A percentile compares a stretch with the other conserved stretches of the same genome.
Evolutionary conservation across 2,888 invertebrate species (phyloP).

Genomic region (Caenorhabditis angaria): DNA sequence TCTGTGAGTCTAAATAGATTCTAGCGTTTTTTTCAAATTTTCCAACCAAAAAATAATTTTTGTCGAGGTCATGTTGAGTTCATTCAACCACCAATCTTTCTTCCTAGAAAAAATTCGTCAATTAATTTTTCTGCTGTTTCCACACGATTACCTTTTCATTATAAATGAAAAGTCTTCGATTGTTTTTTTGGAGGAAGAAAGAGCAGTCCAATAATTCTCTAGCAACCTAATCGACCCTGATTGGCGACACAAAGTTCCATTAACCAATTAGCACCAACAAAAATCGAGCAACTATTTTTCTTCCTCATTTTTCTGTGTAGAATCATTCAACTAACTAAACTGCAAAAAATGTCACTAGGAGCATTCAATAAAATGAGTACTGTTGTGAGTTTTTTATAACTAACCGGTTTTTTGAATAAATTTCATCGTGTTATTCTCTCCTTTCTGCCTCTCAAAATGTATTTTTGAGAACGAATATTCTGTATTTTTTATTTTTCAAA

Average conservation of each 20-base stretch:
- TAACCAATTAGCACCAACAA: slow-evolving; percentile 1
- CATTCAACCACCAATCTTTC: background rate
- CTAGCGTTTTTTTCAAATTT: no score
- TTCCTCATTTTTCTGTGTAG: background rate
- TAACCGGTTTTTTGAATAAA: background rate
- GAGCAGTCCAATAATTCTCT: background rate
- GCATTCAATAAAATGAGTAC: slow-evolving; percentile 25
- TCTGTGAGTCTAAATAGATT: no score
- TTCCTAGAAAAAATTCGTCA: background rate
- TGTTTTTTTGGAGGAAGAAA: background rate
- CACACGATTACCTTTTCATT: slow-evolving; percentile 2
- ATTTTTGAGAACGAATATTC: background rate
- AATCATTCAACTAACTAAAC: no score
- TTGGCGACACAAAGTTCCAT: background rate
- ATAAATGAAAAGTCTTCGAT: background rate
- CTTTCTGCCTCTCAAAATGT: background rate
- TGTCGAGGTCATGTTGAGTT: background rate
- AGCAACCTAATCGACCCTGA: background rate
- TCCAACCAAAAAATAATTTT: background rate
- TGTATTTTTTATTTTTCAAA: slow-evolving; percentile 9
- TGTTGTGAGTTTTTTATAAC: slow-evolving; percentile 20
- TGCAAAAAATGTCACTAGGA: background rate
- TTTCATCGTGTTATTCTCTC: background rate
- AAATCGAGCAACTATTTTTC: background rate
- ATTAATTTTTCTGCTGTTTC: background rate